Evolutionary conservation across 2,888 invertebrate species (phyloP), one percentile per base, ranked within the genome.

Genomic region (Gnatocerus cornutus): DNA sequence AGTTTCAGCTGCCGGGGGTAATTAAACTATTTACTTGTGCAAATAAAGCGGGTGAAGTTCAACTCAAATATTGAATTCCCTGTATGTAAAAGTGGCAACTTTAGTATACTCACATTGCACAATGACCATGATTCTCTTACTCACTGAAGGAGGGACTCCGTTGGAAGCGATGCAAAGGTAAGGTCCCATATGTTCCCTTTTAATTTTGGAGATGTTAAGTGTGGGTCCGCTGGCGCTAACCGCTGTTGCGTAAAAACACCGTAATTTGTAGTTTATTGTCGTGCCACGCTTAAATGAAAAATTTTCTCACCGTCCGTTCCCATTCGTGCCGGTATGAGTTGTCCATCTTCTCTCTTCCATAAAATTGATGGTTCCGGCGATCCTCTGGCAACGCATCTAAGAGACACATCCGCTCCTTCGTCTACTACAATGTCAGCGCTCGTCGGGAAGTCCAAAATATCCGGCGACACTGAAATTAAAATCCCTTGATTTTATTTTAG

Each of bases 361-460:
- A 90, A 92, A 83, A 96, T 95, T 77, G 90, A 92, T 3, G 97
- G 97, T 73, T 90, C 88, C 1, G 97, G 97, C n/a, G 94, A 93
- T 58, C 97, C 95, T 10, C 91, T 93, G 13, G 96, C 96, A 30
- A 94, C 93, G 83, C 97, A 97, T 73, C 91, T 90, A 67, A 97
- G 87, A 78, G 93, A 94, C 70, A 96, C 92, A 74, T 95, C 93
- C 58, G 92, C 92, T 10, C 96, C 95, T 85, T 97, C 97, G 41
- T 92, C 88, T 50, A 93, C 94, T 30, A 93, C 93, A 90, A 94
- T 93, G 84, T 95, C 94, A 5, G 93, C 90, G 80, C 93, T 93
- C 43, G 93, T 93, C 56, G 93, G 91, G 75, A 92, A 90, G 84
- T 94, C 94, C 79, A 93, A 85, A 79, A 94, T 93, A 83, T 94